Conservation (phyloP, 2,797 vertebrate species). For the Aldrovandia affinis region DNA sequence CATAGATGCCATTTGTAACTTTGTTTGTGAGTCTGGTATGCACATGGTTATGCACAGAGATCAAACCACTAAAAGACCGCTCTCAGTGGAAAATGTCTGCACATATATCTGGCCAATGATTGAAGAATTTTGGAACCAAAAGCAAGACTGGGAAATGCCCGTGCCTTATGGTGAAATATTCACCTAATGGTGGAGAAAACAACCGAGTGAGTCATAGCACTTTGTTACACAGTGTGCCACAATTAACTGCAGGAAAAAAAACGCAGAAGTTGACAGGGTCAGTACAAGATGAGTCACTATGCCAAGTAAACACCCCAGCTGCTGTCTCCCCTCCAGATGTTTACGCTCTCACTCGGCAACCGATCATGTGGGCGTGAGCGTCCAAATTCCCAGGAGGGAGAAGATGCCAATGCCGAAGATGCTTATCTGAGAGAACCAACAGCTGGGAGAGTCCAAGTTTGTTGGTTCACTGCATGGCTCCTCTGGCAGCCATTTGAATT, state of each 20-base stretch:
- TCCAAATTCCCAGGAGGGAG: constrained; percentile 14
- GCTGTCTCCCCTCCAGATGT: constrained; percentile 4
- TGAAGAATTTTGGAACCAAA: background rate
- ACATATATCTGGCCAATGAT: background rate
- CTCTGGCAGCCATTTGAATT: background rate
- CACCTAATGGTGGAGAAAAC: background rate
- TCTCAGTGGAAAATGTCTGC: background rate
- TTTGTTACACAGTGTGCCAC: background rate
- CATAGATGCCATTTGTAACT: background rate
- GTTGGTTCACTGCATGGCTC: background rate
- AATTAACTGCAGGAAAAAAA: background rate
- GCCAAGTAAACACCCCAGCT: background rate
- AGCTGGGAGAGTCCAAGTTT: background rate
- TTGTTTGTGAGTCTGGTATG: background rate
- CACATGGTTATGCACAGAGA: background rate
- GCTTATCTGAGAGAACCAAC: background rate
- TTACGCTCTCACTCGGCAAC: background rate
- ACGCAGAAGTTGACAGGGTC: background rate
- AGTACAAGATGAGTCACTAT: constrained; percentile 7
- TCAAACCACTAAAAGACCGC: background rate
- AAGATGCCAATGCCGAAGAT: background rate
- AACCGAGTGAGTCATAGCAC: background rate
- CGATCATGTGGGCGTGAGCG: background rate
- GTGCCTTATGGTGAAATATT: background rate
- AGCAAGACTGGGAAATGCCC: background rate